Base-by-base conservation (phyloP, 2,888 invertebrate genomes). In the Arctia plantaginis region DNA sequence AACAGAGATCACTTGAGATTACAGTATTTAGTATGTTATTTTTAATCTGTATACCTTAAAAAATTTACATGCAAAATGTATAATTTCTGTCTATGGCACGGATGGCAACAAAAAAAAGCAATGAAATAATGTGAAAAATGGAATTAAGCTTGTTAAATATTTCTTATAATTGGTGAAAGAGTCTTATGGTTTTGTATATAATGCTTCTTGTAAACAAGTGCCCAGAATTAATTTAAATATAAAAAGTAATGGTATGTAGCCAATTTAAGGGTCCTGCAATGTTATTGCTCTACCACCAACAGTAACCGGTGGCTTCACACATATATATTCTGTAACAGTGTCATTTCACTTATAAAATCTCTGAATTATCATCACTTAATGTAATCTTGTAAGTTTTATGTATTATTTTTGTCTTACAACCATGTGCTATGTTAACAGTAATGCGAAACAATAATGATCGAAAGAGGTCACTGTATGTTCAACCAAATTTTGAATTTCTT, bases 361-460 rank as follows among this genome's bases (percentile, higher is more conserved):
- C 64, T 35, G 30, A 20, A 39, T 20, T 55, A n/a, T 30, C 3
- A 33, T 55, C 20, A n/a, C 13, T 35, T 30, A 72, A 69, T 55
- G 33, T 62, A 44, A 69, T 69, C 44, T 69, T 59, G 44, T 64
- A 51, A 72, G 68, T 35, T 67, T 20, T 59, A 55, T 39, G 18
- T 10, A 39, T 73, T 74, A 39, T 65, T 70, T 73, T 79, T 74
- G 73, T 64, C 69, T 44, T 71, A 76, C 72, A 81, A 82, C 88
- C 92, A 92, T 91, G 91, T 92, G 92, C n/a, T 12, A 91, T 91
- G 90, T 90, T 93, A 90, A 91, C 91, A 91, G 86, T 80, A 85
- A 85, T 76, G 78, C 88, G 86, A 87, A 89, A 89, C 86, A 90
- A 88, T 82, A 87, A 88, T 83, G 86, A 88, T 89, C 87, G 86